phyloP scores from a whole-genome alignment of 2,113 vertebrate species.

The Labrus mixtus region DNA sequence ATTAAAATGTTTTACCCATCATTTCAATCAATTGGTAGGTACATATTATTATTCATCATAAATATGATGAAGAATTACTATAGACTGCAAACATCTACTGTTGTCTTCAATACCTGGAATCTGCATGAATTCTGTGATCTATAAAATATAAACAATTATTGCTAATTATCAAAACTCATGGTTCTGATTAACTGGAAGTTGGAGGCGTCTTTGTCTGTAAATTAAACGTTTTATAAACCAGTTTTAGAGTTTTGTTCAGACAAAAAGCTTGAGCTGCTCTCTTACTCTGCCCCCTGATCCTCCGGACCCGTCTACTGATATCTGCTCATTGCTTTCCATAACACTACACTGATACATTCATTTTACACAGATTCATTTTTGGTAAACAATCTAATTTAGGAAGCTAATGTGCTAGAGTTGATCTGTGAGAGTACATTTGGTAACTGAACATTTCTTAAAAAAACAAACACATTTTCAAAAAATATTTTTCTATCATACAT shows the following conservation, averaged over 20 bases:
- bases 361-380: not conserved
- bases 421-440: not conserved
- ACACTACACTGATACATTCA: not conserved
- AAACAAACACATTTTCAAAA: not conserved
- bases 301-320: not conserved
- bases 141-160: slow-evolving; percentile 14
- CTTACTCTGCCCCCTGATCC: not conserved
- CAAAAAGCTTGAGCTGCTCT: not conserved
- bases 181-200: slow-evolving; percentile 8
- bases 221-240: not conserved
- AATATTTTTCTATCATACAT: not conserved
- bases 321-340: not conserved
- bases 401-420: not conserved
- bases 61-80: too few species aligned
- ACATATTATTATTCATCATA: too few species aligned
- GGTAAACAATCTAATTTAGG: not conserved
- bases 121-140: not conserved
- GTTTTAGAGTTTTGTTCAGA: not conserved
- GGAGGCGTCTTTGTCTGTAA: slow-evolving; percentile 14
- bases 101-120: too few species aligned
- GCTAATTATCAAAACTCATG: slow-evolving; percentile 8
- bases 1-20: too few species aligned
- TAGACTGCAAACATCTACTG: too few species aligned
- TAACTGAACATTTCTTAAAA: not conserved
- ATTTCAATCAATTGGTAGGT: too few species aligned